These are phyloP conservation scores for Hassar affinis DNA, from an alignment of 2,113 vertebrate genomes.

Conservation along the genomic window DNA sequence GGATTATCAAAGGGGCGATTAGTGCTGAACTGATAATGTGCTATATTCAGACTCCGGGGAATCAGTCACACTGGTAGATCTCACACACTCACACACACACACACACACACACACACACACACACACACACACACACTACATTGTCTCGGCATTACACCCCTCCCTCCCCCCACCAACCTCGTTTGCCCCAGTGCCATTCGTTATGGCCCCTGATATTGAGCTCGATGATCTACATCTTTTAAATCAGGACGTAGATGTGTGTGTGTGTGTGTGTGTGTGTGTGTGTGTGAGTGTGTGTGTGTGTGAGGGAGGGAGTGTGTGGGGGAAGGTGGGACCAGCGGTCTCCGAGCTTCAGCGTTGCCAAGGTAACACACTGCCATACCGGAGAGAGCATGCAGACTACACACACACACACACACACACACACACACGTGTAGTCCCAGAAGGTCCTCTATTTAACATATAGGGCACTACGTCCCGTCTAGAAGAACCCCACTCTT, in stretches of 20 bases:
- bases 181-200: conserved; percentile 10
- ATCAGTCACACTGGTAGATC: conserved; percentile 33
- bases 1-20: conserved; percentile 42
- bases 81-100: conserved; percentile 44
- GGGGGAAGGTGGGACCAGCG: conserved; percentile 46
- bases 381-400: conserved; percentile 57
- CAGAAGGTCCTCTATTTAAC: neutral
- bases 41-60: conserved; percentile 62
- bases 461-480: neutral
- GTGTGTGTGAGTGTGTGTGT: conserved; percentile 12
- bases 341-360: conserved; percentile 64
- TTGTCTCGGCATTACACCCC: conserved; percentile 21
- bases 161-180: conserved; percentile 39
- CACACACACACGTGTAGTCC: conserved; percentile 8
- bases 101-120: conserved; percentile 48
- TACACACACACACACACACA: conserved; percentile 27
- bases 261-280: conserved; percentile 14
- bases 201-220: conserved; percentile 1
- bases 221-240: neutral
- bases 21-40: conserved; percentile 63
- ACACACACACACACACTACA: conserved; percentile 19
- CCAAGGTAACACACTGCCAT: conserved; percentile 68
- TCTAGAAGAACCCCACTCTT: neutral
- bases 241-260: conserved; percentile 26
- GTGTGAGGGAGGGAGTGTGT: no score